Evolutionary conservation across 2,113 vertebrate genomes (phyloP).

Genomic region (Apaloderma vittatum): DNA sequence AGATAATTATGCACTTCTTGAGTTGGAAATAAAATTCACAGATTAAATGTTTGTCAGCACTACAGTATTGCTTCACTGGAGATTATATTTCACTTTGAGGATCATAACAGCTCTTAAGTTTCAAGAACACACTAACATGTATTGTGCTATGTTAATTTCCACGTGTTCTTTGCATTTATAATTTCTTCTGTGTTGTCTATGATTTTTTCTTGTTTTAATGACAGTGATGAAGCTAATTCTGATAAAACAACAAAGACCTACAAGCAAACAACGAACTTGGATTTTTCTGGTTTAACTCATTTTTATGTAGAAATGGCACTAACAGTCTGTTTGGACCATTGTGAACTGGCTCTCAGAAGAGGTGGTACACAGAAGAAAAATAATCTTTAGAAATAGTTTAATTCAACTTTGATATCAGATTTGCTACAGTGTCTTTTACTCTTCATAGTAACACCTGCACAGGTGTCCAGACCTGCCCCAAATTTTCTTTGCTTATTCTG

Average conservation of each 20-base stretch:
- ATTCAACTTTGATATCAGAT: not conserved
- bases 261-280: not conserved
- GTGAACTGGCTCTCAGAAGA: not conserved
- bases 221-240: not conserved
- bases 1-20: not conserved
- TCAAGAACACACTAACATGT: not conserved
- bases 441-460: not conserved
- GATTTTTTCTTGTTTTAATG: not conserved
- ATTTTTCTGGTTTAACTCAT: not conserved
- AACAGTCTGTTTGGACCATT: not conserved
- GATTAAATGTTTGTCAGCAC: not conserved
- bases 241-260: not conserved
- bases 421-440: not conserved
- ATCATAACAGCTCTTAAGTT: not conserved
- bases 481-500: not conserved
- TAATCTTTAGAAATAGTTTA: not conserved
- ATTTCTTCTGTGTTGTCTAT: not conserved
- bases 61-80: not conserved
- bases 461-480: not conserved
- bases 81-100: not conserved
- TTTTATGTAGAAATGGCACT: not conserved
- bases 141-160: not conserved
- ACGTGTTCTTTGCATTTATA: not conserved
- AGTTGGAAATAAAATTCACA: not conserved
- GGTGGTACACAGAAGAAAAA: not conserved